Base-by-base conservation (phyloP, 2,888 invertebrate species). In the Scaptomyza tumidula region DNA sequence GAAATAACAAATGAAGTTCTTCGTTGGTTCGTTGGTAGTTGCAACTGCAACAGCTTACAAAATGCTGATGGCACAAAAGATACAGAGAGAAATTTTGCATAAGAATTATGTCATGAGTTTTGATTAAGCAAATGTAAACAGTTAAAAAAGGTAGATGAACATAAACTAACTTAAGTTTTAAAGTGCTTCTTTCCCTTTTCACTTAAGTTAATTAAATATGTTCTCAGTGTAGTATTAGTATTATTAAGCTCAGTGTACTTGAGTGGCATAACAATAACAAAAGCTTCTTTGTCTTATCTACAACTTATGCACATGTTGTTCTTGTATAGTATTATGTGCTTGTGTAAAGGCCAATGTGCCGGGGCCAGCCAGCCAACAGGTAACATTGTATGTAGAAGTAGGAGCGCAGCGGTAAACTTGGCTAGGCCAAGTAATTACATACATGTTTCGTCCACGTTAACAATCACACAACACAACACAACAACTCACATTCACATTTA, bases 261-360 rank as follows among this genome's bases (percentile, higher is more conserved):
- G 19, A 55, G 63, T 46, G 43, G 33, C 69, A 57, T 41, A 70
- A 56, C 64, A 75, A 75, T 71, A 73, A 71, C 72, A 71, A 65
- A 71, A 61, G 60, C 54, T 55, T 55, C 31, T 19, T 53, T 52
- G 37, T 65, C 53, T 50, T 64, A 76, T 76, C 58, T 52, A 27
- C 50, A 35, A 52, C 14, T 11, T 14, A 14, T 46, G 48, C 29
- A 29, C 29, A 31, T 16, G 14, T 49, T n/a, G 33, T 13, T 7
- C 7, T 48, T 29, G n/a, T n/a, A 7, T 6, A 24, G 14, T 37
- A n/a, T 6, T 33, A 10, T 33, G 33, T 39, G 29, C 1, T 19
- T 39, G 9, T 24, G n/a, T 19, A 56, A 60, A 78, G 78, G 74
- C 78, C 78, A 78, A 77, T 75, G 74, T 63, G 67, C 78, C 57